Evolutionary conservation across 2,113 vertebrate species (phyloP).

Genomic region (Cryptomyrus ogoouensis): DNA sequence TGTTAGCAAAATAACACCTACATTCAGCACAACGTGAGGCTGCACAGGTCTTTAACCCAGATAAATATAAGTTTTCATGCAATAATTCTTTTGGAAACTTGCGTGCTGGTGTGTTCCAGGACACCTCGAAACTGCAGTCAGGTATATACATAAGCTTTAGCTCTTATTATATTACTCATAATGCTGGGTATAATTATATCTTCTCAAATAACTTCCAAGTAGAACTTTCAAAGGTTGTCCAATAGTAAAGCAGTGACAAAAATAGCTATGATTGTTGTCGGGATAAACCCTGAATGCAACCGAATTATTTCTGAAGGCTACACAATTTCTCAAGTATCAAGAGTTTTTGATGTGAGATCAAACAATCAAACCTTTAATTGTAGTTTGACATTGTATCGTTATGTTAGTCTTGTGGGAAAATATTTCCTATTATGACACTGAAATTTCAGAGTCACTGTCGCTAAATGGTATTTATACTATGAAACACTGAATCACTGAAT

Average conservation of each 20-base stretch:
- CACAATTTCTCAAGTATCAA: neutral
- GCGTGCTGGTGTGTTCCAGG: neutral
- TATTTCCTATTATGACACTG: neutral
- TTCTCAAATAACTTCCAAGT: slow-evolving; percentile 1
- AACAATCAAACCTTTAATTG: neutral
- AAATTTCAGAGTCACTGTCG: neutral
- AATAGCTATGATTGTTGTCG: neutral
- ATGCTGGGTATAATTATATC: neutral
- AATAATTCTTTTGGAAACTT: neutral
- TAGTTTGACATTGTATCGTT: neutral
- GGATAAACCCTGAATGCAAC: neutral
- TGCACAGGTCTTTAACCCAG: neutral
- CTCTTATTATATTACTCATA: neutral
- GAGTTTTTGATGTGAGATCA: neutral
- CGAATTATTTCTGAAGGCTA: neutral
- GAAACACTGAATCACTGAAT: neutral
- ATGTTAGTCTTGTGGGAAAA: slow-evolving; percentile 5
- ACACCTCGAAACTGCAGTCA: neutral
- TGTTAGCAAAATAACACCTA: neutral
- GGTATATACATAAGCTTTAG: neutral
- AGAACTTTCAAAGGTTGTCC: neutral
- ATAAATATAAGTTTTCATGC: neutral
- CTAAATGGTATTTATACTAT: neutral
- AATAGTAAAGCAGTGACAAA: neutral
- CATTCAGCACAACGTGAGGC: neutral